Conservation (phyloP, 2,797 vertebrate species). For the Triplophysa bombifrons region DNA sequence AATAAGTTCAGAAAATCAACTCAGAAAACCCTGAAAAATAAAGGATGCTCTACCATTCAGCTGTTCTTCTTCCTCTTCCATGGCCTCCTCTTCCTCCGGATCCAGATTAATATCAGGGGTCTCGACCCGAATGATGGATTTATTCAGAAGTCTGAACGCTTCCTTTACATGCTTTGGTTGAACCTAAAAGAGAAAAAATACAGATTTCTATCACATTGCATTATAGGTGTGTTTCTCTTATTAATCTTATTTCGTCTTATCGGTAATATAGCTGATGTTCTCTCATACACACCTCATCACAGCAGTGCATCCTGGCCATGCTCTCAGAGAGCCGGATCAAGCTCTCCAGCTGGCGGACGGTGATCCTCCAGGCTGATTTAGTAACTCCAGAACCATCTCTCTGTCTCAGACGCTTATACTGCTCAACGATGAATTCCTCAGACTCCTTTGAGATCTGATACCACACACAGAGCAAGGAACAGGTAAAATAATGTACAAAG, state of each 20-base stretch:
- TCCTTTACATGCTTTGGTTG: slow-evolving; percentile 99
- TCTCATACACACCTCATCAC: slow-evolving; percentile 84
- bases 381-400: slow-evolving; percentile 86
- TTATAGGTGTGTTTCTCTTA: not conserved
- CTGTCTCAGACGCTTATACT: slow-evolving; percentile 95
- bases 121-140: slow-evolving; percentile 97
- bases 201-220: not conserved
- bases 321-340: slow-evolving; percentile 96
- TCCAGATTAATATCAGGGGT: slow-evolving; percentile 96
- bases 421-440: slow-evolving; percentile 96
- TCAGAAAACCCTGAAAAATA: not conserved
- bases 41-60: slow-evolving; percentile 68
- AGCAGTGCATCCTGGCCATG: slow-evolving; percentile 99
- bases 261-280: not conserved
- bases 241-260: not conserved
- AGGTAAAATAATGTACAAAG: not conserved
- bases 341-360: slow-evolving; percentile 94
- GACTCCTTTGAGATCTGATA: slow-evolving; percentile 94
- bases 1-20: too few relatives aligned
- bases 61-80: slow-evolving; percentile 75
- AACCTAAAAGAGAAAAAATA: slow-evolving; percentile 76
- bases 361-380: slow-evolving; percentile 96
- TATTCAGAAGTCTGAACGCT: slow-evolving; percentile 96
- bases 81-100: slow-evolving; percentile 86
- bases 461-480: not conserved